phyloP scores from a whole-genome alignment of 2,888 invertebrate species.

The Platycnemis pennipes region DNA sequence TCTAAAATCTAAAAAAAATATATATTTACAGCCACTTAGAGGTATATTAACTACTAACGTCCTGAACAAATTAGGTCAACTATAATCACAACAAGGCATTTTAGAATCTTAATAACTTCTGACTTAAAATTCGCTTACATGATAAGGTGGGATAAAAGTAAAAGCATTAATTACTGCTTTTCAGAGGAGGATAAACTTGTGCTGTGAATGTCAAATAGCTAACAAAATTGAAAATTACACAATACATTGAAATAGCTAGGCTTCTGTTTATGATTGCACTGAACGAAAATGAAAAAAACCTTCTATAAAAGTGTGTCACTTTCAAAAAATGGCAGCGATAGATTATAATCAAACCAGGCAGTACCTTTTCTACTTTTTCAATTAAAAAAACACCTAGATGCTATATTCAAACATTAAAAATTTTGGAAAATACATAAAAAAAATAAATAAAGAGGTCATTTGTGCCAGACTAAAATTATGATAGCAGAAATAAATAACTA shows the following conservation, averaged over 20 bases:
- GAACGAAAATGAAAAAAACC: background rate
- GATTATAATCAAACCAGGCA: slow-evolving; percentile 2
- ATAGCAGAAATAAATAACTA: slow-evolving; percentile 62
- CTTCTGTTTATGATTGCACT: background rate
- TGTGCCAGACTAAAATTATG: slow-evolving; percentile 44
- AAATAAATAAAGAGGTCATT: slow-evolving; percentile 36
- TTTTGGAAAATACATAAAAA: slow-evolving; percentile 64
- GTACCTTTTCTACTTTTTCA: background rate
- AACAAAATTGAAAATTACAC: background rate
- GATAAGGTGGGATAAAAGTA: slow-evolving; percentile 57
- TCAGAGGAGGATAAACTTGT: slow-evolving; percentile 4
- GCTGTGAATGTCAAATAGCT: background rate
- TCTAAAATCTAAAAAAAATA: slow-evolving; percentile 67
- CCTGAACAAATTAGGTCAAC: slow-evolving; percentile 62
- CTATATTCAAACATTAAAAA: slow-evolving; percentile 21
- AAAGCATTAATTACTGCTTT: slow-evolving; percentile 46
- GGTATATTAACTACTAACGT: slow-evolving; percentile 65
- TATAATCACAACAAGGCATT: slow-evolving; percentile 68
- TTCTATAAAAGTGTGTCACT: background rate
- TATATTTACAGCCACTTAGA: slow-evolving; percentile 68
- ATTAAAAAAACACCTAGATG: slow-evolving; percentile 31
- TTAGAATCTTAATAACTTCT: slow-evolving; percentile 63
- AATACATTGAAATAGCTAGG: background rate
- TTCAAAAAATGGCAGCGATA: slow-evolving; percentile 5
- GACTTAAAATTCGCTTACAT: slow-evolving; percentile 60